These are phyloP conservation scores for Karalla daura DNA, from an alignment of 2,797 vertebrate species.

Conservation along the genomic window DNA sequence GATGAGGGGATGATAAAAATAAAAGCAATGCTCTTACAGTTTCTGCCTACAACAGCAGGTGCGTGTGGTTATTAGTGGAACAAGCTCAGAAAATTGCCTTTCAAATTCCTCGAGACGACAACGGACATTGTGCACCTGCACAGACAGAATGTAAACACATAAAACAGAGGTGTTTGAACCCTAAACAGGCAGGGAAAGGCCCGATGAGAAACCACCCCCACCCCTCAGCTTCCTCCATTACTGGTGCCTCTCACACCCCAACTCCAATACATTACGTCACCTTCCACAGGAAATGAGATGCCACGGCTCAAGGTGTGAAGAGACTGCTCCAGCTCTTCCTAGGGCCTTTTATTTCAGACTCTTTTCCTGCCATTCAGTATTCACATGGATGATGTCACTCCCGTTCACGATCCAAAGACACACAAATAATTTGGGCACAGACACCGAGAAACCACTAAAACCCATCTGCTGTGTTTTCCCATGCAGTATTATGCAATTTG, in stretches of 20 bases:
- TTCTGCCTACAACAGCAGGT: neutral
- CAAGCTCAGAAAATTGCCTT: neutral
- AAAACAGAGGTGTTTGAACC: constrained; percentile 23
- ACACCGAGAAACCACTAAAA: constrained; percentile 27
- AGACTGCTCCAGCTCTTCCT: constrained; percentile 10
- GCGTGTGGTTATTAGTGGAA: neutral
- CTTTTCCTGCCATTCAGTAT: constrained; percentile 4
- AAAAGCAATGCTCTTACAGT: neutral
- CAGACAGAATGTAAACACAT: constrained; percentile 10
- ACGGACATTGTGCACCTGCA: neutral
- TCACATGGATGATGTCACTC: neutral
- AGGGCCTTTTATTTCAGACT: constrained; percentile 5
- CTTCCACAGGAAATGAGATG: constrained; percentile 62
- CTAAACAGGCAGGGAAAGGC: constrained; percentile 63
- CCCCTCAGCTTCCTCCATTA: constrained; percentile 26
- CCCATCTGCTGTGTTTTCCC: constrained; percentile 44
- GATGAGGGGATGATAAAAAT: neutral
- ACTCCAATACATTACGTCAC: constrained; percentile 69
- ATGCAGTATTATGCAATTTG: constrained; percentile 48
- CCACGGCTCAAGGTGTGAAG: constrained; percentile 47
- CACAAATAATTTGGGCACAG: constrained; percentile 17
- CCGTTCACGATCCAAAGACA: neutral
- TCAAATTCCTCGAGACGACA: neutral
- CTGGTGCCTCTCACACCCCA: constrained; percentile 59
- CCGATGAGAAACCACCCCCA: constrained; percentile 34